A percentile compares a stretch with the other conserved stretches of the same genome.
Conservation (phyloP, 2,888 invertebrate species). For the Eledona agricola region DNA sequence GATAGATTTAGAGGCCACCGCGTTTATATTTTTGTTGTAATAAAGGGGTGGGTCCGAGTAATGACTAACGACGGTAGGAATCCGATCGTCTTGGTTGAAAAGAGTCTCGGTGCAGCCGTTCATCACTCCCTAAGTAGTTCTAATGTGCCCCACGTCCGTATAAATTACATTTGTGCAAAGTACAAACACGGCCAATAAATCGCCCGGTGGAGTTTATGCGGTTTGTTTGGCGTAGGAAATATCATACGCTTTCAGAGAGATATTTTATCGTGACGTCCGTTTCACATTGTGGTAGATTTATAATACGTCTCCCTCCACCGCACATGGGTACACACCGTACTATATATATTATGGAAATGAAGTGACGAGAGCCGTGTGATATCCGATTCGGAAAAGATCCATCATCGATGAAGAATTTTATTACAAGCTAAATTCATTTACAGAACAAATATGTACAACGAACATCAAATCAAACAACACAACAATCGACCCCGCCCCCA, state of each 20-base stretch:
- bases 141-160: constrained; percentile 41
- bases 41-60: too few species aligned
- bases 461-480: constrained; percentile 17
- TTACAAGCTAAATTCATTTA: constrained; percentile 25
- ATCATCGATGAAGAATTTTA: constrained; percentile 13
- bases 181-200: constrained; percentile 44
- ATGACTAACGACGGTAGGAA: too few species aligned
- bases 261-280: constrained; percentile 48
- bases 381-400: constrained; percentile 17
- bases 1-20: too few species aligned
- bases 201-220: constrained; percentile 32
- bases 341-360: constrained; percentile 52
- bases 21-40: too few species aligned
- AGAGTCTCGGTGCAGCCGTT: constrained; percentile 19
- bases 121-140: constrained; percentile 44
- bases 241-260: constrained; percentile 45
- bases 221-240: constrained; percentile 44
- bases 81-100: too few species aligned
- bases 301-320: constrained; percentile 46
- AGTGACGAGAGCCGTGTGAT: constrained; percentile 34
- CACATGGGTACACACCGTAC: too few species aligned
- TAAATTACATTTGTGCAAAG: constrained; percentile 47
- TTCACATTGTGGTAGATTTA: constrained; percentile 49
- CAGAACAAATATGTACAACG: constrained; percentile 24
- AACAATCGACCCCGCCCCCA: constrained; percentile 8